Evolutionary conservation across 1,140 invertebrate species (phyloP).

Genomic region (Leptoteleia sp.): DNA sequence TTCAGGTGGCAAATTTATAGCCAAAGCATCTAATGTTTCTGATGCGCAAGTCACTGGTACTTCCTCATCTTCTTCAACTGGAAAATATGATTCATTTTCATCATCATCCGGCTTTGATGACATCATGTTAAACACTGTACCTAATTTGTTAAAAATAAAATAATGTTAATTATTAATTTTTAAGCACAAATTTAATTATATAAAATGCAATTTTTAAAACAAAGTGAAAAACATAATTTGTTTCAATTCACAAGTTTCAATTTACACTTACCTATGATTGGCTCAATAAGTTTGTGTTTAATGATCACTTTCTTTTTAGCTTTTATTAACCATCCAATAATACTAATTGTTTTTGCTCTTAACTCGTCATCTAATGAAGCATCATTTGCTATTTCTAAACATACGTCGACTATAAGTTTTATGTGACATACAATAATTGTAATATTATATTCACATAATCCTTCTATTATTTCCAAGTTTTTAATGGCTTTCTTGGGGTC

Average conservation of each 20-base stretch:
- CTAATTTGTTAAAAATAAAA: too few species aligned
- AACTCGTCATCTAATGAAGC: constrained; percentile 82
- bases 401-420: constrained; percentile 85
- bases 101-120: constrained; percentile 83
- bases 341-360: constrained; percentile 85
- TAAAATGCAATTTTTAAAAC: too few species aligned
- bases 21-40: constrained; percentile 89
- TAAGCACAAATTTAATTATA: too few species aligned
- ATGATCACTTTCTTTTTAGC: constrained; percentile 88
- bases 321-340: constrained; percentile 84
- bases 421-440: constrained; percentile 85
- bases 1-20: constrained; percentile 88
- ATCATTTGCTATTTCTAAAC: constrained; percentile 84
- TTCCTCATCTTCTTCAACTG: constrained; percentile 83
- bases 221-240: too few species aligned
- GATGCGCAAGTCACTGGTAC: constrained; percentile 85
- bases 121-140: constrained; percentile 86
- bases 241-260: background rate
- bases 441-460: constrained; percentile 86
- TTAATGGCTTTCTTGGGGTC: constrained; percentile 84
- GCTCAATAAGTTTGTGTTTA: constrained; percentile 87
- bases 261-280: constrained; percentile 83
- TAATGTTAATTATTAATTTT: too few species aligned
- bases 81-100: constrained; percentile 84
- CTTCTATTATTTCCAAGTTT: constrained; percentile 87